Conservation (phyloP, 2,888 invertebrate species). For the Nomada ruficornis region DNA sequence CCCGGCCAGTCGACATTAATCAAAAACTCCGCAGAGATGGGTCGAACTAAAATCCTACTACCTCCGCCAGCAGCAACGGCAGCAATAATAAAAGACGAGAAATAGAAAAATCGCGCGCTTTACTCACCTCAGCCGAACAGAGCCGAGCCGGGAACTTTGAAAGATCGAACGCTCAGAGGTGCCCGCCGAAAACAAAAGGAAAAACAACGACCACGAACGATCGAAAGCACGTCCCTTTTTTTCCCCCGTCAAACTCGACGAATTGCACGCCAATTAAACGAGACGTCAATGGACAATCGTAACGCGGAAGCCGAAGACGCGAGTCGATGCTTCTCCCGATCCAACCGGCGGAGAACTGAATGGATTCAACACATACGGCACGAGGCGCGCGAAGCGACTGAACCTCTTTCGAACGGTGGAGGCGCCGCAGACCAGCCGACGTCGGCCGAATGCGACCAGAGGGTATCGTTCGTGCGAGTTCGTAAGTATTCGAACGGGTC, state of each 20-base stretch:
- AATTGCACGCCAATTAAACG: constrained; percentile 1
- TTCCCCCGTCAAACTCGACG: neutral
- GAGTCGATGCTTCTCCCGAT: constrained; percentile 26
- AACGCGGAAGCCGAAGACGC: constrained; percentile 26
- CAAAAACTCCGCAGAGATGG: neutral
- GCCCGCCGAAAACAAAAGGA: neutral
- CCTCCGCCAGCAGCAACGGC: too few species aligned
- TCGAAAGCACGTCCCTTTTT: too few species aligned
- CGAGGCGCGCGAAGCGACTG: constrained; percentile 78
- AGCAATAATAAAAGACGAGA: too few species aligned
- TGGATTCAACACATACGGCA: constrained; percentile 65
- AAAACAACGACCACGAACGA: neutral
- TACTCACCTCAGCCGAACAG: constrained; percentile 46
- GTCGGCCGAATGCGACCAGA: constrained; percentile 45
- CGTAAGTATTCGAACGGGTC: constrained; percentile 57
- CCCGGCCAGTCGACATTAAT: neutral
- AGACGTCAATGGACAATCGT: neutral
- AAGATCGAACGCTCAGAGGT: too few species aligned
- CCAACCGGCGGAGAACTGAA: neutral
- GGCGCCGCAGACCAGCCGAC: constrained; percentile 66
- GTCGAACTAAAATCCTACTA: too few species aligned
- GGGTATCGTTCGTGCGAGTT: constrained; percentile 51
- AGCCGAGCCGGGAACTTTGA: constrained; percentile 40
- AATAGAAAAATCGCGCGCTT: constrained; percentile 9
- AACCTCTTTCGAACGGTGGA: constrained; percentile 63